Percentiles rank a stretch among this genome's conserved stretches.
These are phyloP conservation scores for Anhinga anhinga DNA, from an alignment of 2,113 vertebrate species.

Conservation along the genomic window DNA sequence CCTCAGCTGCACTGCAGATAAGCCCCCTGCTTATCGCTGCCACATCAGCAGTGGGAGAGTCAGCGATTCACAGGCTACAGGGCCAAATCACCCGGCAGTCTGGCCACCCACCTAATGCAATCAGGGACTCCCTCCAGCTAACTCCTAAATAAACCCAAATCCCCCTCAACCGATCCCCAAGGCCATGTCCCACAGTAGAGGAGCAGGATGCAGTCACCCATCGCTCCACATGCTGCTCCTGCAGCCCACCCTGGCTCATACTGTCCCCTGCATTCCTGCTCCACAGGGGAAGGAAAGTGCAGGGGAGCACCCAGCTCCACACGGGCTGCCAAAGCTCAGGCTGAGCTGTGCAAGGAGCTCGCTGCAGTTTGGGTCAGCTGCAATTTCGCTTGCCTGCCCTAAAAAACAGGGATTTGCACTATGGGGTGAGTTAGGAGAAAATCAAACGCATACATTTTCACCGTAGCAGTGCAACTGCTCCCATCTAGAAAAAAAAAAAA, in stretches of 20 bases:
- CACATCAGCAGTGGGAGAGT: not conserved
- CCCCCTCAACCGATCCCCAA: not conserved
- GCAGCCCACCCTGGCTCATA: fast-evolving
- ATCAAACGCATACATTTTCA: fast-evolving
- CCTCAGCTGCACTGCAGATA: not conserved
- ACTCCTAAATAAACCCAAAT: not conserved
- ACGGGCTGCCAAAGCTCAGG: not conserved
- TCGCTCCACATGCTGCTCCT: not conserved
- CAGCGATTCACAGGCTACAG: not conserved
- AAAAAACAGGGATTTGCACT: not conserved
- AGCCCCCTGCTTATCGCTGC: not conserved
- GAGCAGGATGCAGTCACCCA: not conserved
- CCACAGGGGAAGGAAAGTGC: fast-evolving
- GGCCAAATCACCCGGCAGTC: not conserved
- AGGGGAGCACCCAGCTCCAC: not conserved
- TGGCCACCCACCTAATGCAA: not conserved
- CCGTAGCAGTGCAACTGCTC: not conserved
- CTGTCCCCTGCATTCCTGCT: not conserved
- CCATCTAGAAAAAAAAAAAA: not conserved
- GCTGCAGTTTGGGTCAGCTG: fast-evolving
- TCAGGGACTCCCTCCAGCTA: not conserved
- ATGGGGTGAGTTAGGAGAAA: not conserved
- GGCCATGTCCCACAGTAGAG: not conserved
- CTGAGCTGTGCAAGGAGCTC: not conserved
- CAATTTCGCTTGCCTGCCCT: not conserved